Evolutionary conservation across 2,113 vertebrate genomes (phyloP).

Genomic region (Hymenochirus boettgeri): DNA sequence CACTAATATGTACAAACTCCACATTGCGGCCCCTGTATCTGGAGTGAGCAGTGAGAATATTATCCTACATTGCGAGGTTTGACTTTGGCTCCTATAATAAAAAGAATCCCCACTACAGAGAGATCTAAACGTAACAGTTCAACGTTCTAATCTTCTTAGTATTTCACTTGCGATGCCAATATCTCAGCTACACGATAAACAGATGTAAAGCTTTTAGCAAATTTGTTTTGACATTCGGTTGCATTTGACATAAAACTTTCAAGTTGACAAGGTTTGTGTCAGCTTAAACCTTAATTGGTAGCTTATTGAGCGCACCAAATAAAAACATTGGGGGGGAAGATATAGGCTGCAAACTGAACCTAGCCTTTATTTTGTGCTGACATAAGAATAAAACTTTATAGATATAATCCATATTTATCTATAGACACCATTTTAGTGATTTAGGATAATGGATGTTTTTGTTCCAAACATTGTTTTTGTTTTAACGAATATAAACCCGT

Average conservation of each 20-base stretch:
- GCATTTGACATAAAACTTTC: slow-evolving; percentile 9
- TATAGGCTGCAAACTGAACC: not conserved
- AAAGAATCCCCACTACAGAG: not conserved
- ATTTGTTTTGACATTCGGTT: slow-evolving; percentile 21
- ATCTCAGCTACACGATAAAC: not conserved
- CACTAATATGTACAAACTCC: no score
- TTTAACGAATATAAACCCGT: no score
- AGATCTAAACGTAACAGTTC: not conserved
- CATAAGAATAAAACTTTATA: slow-evolving; percentile 9
- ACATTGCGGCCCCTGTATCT: no score
- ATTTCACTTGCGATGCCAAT: slow-evolving; percentile 8
- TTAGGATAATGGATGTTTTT: no score
- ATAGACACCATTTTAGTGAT: no score
- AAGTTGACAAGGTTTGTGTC: slow-evolving; percentile 4
- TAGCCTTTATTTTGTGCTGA: slow-evolving; percentile 10
- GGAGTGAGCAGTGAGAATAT: no score
- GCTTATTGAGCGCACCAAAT: slow-evolving; percentile 3
- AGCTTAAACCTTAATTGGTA: slow-evolving; percentile 31
- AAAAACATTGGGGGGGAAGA: not conserved
- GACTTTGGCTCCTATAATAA: not conserved
- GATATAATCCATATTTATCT: not conserved
- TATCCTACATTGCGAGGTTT: not conserved
- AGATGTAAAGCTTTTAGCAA: slow-evolving; percentile 24
- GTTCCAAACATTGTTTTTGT: no score
- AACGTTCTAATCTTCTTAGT: slow-evolving; percentile 8